Percentiles rank a stretch among this genome's conserved stretches.
Evolutionary conservation across 2,797 vertebrate species (phyloP).

Genomic region (Myioborus melanocephalus): DNA sequence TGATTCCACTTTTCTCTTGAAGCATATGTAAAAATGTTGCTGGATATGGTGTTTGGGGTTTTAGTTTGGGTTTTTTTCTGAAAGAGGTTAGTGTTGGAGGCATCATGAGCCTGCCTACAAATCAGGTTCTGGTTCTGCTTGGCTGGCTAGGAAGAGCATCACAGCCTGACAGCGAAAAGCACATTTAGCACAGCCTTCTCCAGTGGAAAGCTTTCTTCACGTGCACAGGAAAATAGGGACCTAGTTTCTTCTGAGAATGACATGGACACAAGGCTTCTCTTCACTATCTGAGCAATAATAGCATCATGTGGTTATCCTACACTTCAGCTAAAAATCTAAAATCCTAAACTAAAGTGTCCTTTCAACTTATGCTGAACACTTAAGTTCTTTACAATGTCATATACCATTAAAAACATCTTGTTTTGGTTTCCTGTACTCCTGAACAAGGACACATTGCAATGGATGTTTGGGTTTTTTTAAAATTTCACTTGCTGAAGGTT

Average conservation of each 20-base stretch:
- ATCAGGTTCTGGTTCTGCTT: background rate
- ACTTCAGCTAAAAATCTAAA: constrained; percentile 2
- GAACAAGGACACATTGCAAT: background rate
- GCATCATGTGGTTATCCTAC: background rate
- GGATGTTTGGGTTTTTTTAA: background rate
- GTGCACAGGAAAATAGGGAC: background rate
- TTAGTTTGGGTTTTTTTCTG: background rate
- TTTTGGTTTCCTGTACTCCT: background rate
- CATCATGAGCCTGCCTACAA: background rate
- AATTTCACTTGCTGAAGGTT: background rate
- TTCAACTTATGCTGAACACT: background rate
- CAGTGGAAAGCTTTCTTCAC: background rate
- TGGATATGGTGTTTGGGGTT: background rate
- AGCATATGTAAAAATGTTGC: background rate
- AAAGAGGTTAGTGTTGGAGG: background rate
- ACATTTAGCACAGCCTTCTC: background rate
- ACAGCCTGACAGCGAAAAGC: background rate
- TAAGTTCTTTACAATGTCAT: background rate
- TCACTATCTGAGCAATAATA: background rate
- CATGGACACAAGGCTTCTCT: background rate
- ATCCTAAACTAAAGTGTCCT: background rate
- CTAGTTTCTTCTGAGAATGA: background rate
- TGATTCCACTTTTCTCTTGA: background rate
- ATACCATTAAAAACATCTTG: background rate
- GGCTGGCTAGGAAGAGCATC: background rate